Conservation (phyloP, 2,113 vertebrate genomes). For the Cyanoliseus patagonus region DNA sequence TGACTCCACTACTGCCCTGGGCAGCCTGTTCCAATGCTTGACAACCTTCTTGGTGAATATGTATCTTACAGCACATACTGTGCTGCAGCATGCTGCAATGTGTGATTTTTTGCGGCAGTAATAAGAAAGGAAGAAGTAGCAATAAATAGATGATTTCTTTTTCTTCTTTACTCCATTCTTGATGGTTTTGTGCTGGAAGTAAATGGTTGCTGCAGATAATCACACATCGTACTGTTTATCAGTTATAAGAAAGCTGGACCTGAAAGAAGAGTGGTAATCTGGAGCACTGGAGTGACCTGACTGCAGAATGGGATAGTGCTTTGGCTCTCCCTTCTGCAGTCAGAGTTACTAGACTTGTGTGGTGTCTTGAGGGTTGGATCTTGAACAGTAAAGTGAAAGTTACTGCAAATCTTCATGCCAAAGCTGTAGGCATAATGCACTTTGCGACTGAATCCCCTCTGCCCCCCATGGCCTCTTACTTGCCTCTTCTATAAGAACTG, state of each 20-base stretch:
- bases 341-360: not conserved
- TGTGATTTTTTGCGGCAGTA: not conserved
- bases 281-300: not conserved
- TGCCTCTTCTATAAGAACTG: not conserved
- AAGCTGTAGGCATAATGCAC: not conserved
- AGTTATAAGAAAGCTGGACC: not conserved
- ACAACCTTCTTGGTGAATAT: not conserved
- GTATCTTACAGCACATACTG: not conserved
- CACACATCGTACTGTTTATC: not conserved
- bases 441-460: not conserved
- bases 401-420: not conserved
- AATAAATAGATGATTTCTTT: not conserved
- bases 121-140: not conserved
- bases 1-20: not conserved
- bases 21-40: not conserved
- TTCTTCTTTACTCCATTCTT: not conserved
- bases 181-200: not conserved
- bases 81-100: not conserved
- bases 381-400: not conserved
- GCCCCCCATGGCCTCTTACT: not conserved
- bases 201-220: not conserved
- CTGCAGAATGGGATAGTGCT: not conserved
- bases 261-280: not conserved
- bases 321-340: not conserved
- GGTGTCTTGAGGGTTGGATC: not conserved